Base-by-base conservation (phyloP, 2,113 vertebrate genomes). In the Paradisaea rubra region DNA sequence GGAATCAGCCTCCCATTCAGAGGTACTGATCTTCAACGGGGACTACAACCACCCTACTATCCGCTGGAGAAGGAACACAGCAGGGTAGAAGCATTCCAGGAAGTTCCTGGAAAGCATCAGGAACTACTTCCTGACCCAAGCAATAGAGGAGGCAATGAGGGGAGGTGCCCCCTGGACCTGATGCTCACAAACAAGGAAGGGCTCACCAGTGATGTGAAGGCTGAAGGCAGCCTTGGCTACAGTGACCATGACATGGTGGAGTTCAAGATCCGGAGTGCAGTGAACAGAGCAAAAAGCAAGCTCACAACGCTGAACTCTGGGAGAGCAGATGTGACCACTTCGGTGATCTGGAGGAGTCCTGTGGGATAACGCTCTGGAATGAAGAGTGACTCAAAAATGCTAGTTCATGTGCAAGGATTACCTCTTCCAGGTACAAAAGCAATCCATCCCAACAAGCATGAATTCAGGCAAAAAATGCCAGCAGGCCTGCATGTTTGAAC, bases 351-450 rank as follows among this genome's bases (percentile, higher is more conserved):
- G 19, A 72, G 13, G 2, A 59, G 14, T 68, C 14, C n/a, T 2
- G 1, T 8, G 7, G 16, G 23, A 47, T 59, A 82, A 78, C 0
- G 0, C 24, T 42, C 39, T 23, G 20, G 9, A 57, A 15, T 18
- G 42, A 73, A 82, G n/a, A 68, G 15, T 53, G 65, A 61, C 28
- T 63, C 41, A 8, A 18, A 70, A 81, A 69, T 64, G 10, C 16
- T 37, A 47, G 19, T 7, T 42, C 35, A 57, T n/a, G 27, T 53
- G 13, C 54, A 83, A 79, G 25, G 54, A 72, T 47, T 59, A 23
- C 14, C 15, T 77, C 25, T 45, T 77, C 47, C 64, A 61, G 25
- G 22, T 85, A 33, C 52, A 85, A 71, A 81, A 71, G 31, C 1
- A 7, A 13, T 59, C 50, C 44, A 82, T 7, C 37, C 49, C n/a